Base-by-base conservation (phyloP, 2,888 invertebrate species). In the Halocaridina rubra region DNA sequence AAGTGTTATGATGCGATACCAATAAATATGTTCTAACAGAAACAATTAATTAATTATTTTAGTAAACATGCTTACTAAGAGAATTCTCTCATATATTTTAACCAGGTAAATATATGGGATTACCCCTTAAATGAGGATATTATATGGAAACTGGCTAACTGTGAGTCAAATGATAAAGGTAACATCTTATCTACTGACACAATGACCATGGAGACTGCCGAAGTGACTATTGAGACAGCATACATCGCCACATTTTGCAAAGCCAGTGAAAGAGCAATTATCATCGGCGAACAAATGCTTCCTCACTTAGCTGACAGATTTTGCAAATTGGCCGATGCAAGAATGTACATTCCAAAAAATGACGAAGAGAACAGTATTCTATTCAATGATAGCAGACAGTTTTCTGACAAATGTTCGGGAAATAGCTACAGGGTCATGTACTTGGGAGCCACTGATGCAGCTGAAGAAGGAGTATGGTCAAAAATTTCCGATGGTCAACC, bases 31-130 rank as follows among this genome's bases (percentile, higher is more conserved):
- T n/a, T n/a, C n/a, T n/a, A n/a, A n/a, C n/a, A n/a, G n/a, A n/a
- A n/a, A n/a, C n/a, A n/a, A n/a, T n/a, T n/a, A n/a, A n/a, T n/a
- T n/a, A n/a, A n/a, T n/a, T n/a, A n/a, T n/a, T n/a, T n/a, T 8
- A 39, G 39, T 13, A 39, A 8, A 8, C 8, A 39, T 16, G 10
- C 46, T 1, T 16, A 1, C 2, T 1, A 0, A 46, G 10, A 46
- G 10, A 16, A 46, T 13, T 46, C 16, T 46, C 10, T 53, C 7
- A n/a, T 53, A n/a, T 10, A 0, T 53, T 53, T 53, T 53, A 53
- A 53, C 16, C 57, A 82, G 77, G 27, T 82, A 33, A 82, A 82
- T 33, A 39, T 82, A 32, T 82, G 81, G 81, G 77, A 67, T 59
- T 19, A n/a, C 32, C 53, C 69, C 33, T 57, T 82, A 32, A n/a